A percentile compares a stretch with the other conserved stretches of the same genome.
Evolutionary conservation across 2,797 vertebrate species (phyloP).

Genomic region (Tenualosa thibaudeaui): DNA sequence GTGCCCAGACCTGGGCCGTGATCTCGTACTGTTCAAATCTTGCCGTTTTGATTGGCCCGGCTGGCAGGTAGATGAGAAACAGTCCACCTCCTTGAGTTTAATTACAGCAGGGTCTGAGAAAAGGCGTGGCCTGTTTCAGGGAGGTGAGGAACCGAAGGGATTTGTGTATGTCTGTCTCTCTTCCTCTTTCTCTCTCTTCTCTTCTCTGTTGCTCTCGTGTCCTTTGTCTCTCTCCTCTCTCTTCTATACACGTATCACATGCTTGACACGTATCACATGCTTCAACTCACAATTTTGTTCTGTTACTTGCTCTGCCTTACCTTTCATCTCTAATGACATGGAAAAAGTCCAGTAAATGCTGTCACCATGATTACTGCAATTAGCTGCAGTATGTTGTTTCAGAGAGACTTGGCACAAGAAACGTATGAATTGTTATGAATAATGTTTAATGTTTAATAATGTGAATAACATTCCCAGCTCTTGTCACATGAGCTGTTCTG

Average conservation of each 20-base stretch:
- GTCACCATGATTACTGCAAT: neutral
- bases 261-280: no score
- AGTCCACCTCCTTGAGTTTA: conserved; percentile 33
- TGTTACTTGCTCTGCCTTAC: no score
- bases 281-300: no score
- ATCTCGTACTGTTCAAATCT: conserved; percentile 63
- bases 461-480: no score
- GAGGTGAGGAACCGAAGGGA: conserved; percentile 22
- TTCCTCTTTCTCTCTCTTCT: neutral
- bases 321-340: no score
- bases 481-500: no score
- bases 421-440: no score
- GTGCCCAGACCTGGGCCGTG: conserved; percentile 63
- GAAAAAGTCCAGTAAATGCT: no score
- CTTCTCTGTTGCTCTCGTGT: neutral
- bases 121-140: conserved; percentile 16
- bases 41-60: conserved; percentile 51
- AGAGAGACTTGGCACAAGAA: neutral
- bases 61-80: conserved; percentile 56
- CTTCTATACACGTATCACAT: no score
- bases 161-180: neutral
- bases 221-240: neutral
- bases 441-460: no score
- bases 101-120: conserved; percentile 37
- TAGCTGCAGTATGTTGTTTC: neutral